Evolutionary conservation across 2,888 invertebrate genomes (phyloP), one percentile per base, ranked within the genome.

Genomic region (Serrognathus titanus): DNA sequence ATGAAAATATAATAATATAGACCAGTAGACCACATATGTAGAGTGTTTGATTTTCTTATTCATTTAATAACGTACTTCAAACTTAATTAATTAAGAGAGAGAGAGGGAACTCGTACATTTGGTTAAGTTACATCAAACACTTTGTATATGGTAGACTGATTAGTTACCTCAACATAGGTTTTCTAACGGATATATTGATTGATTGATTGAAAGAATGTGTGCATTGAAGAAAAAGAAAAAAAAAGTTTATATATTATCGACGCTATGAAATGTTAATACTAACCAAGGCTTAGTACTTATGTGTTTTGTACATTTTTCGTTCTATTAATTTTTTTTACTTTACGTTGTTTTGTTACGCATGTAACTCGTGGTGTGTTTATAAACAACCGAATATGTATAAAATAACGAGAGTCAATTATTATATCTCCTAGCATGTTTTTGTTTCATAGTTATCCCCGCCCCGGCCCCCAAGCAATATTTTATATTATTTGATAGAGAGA

Each of bases 111-210:
- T 16, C 16, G 16, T 41, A 12, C 7, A 41, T 41, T 41, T 39
- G 10, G 2, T 48, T 36, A 41, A 53, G 38, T 54, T 54, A n/a
- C 11, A 36, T 39, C 38, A 38, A 41, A 54, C 49, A 48, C 54
- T 49, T 45, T 49, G 54, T 37, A 39, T 45, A 49, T 49, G 43
- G 9, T 43, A 49, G 16, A 49, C 43, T 45, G 57, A 58, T 53
- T 58, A 58, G 57, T 58, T 58, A 58, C 57, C 57, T 58, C 57
- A 58, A 24, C 49, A 54, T 53, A 37, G 48, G 49, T 54, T 49
- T 54, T 48, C 49, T 54, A 54, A 54, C 31, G 45, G 24, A 43
- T 37, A 40, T 37, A 41, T 48, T 47, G 38, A 41, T 16, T 16
- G 16, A 41, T 48, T 47, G 38, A 41, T 16, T 16, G 16, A 16